Evolutionary conservation across 2,797 vertebrate genomes (phyloP).

Genomic region (Aulostomus chinensis): DNA sequence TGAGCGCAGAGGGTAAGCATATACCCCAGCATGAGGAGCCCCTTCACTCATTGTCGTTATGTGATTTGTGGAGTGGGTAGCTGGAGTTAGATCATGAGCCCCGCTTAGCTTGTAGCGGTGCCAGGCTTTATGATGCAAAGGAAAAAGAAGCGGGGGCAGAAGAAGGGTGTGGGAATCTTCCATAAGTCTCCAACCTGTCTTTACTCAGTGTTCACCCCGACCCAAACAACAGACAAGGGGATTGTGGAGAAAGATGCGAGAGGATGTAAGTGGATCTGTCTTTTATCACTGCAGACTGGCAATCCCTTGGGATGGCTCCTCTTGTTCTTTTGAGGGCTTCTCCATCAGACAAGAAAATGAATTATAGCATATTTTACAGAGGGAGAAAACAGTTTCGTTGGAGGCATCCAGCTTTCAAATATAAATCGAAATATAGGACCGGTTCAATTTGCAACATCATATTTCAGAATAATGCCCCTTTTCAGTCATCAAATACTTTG

Average conservation of each 20-base stretch:
- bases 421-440: conserved; percentile 4
- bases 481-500: conserved; percentile 20
- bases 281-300: conserved; percentile 56
- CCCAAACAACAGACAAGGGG: conserved; percentile 35
- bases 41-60: conserved; percentile 54
- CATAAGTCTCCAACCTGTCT: conserved; percentile 63
- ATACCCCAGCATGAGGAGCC: conserved; percentile 57
- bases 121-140: conserved; percentile 73
- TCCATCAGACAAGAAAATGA: conserved; percentile 1
- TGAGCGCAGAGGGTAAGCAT: conserved; percentile 45
- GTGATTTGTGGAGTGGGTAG: conserved; percentile 68
- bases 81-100: conserved; percentile 64
- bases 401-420: not conserved
- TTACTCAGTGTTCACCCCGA: conserved; percentile 57
- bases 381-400: not conserved
- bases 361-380: not conserved
- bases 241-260: conserved; percentile 41
- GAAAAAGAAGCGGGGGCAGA: conserved; percentile 57
- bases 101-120: conserved; percentile 40
- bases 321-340: conserved; percentile 37
- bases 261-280: conserved; percentile 64
- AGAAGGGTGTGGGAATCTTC: conserved; percentile 67
- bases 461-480: conserved; percentile 19
- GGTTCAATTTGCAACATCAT: conserved; percentile 5
- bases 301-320: conserved; percentile 37